A percentile compares a stretch with the other conserved stretches of the same genome.
These are phyloP conservation scores for Myoxocephalus aenaeus DNA, from an alignment of 2,797 vertebrate genomes.

Conservation along the genomic window DNA sequence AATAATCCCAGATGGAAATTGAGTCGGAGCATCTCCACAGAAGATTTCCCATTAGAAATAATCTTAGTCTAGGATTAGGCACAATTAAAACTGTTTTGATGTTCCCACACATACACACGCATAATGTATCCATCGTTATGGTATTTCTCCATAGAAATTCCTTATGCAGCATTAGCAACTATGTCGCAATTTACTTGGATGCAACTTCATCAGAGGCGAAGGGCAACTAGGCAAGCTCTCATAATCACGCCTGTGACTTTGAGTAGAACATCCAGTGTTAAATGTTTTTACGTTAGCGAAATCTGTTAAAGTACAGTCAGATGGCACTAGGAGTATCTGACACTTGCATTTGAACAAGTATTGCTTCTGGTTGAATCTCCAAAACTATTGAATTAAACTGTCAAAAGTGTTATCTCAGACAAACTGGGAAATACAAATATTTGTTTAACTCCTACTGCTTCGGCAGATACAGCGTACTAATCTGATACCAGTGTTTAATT, in stretches of 20 bases:
- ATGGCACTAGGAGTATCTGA: constrained; percentile 33
- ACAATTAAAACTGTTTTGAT: constrained; percentile 72
- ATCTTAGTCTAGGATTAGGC: constrained; percentile 73
- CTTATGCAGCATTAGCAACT: background rate
- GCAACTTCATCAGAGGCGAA: background rate
- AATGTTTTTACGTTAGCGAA: constrained; percentile 10
- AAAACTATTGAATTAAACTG: background rate
- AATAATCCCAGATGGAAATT: constrained; percentile 71
- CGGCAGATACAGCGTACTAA: background rate
- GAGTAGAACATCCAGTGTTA: background rate
- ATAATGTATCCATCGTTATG: background rate
- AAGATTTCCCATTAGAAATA: constrained; percentile 73
- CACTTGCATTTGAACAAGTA: background rate
- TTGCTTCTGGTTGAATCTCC: constrained; percentile 5
- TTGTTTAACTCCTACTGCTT: constrained; percentile 2
- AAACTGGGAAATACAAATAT: background rate
- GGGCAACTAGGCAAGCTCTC: background rate
- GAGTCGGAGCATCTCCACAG: constrained; percentile 56
- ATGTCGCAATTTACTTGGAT: constrained; percentile 2
- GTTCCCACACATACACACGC: constrained; percentile 41
- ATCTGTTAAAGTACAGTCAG: background rate
- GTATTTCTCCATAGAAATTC: constrained; percentile 2
- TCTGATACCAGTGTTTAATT: background rate
- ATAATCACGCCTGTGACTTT: background rate
- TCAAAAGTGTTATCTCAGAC: constrained; percentile 5